Base-by-base conservation (phyloP, 1,140 invertebrate species). In the Leptopilina boulardi region DNA sequence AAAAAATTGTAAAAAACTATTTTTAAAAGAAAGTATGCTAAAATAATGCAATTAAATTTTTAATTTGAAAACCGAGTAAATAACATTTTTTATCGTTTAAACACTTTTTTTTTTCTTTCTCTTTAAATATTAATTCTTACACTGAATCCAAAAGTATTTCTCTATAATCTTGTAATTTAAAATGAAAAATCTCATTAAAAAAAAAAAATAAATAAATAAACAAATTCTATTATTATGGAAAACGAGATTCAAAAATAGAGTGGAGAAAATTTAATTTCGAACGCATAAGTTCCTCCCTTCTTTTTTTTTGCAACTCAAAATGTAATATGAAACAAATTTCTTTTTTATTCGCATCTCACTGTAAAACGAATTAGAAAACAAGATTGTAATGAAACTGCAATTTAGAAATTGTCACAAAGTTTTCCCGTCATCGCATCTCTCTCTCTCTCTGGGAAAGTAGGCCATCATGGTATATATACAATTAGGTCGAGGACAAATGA, bases 381-480 rank as follows among this genome's bases (percentile, higher is more conserved):
- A 21, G 56, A 59, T 59, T 59, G 21, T 30, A 59, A 26, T 30
- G 23, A 4, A 30, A 59, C 1, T 59, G 21, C 23, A 26, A 26
- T 59, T 59, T 26, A 59, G 23, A 59, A 59, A 59, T 59, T 30
- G 56, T 59, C 21, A 15, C 56, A 26, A 56, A 59, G 11, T 26
- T 23, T 15, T 26, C 23, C 11, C 56, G 56, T 26, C 56, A 15
- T 23, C 23, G 21, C 11, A 13, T 23, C 11, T 3, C 26, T 5
- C 5, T 2, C 5, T 30, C 26, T 59, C n/a, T n/a, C n/a, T n/a
- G n/a, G 10, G 10, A 15, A 59, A 59, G 56, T 59, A 26, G 23
- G 56, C 23, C 56, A 59, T 26, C 54, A 56, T 21, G 2, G 54
- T 10, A 56, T n/a, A n/a, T 21, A 26, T 59, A 26, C 19, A 59